Percentiles rank a stretch among this genome's conserved stretches.
Conservation (phyloP, 2,113 vertebrate genomes). For the Leucosticte australis region DNA sequence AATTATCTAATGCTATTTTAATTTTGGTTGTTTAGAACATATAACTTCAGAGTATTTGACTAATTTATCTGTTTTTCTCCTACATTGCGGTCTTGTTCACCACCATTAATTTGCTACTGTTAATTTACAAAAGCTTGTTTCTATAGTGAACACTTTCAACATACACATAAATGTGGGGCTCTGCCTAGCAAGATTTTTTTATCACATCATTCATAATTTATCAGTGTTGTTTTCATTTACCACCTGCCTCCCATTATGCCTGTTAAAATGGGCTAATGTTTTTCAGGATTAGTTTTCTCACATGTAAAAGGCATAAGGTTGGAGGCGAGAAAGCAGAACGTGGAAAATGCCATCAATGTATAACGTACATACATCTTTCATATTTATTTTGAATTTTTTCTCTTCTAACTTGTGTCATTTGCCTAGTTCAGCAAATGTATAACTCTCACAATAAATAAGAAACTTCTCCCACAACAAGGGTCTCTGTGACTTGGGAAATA, state of each 20-base stretch:
- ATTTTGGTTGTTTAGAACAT: neutral
- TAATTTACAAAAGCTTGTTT: neutral
- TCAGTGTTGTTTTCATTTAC: neutral
- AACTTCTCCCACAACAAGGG: neutral
- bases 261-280: neutral
- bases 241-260: neutral
- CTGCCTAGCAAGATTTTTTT: neutral
- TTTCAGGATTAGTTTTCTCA: neutral
- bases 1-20: neutral
- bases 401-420: neutral
- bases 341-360: neutral
- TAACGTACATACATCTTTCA: neutral
- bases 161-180: neutral
- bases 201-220: neutral
- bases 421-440: neutral
- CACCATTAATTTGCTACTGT: neutral
- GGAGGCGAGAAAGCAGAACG: neutral
- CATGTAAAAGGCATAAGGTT: neutral
- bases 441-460: neutral
- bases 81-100: neutral
- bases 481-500: neutral
- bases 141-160: neutral
- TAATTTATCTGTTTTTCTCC: neutral
- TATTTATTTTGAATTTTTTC: neutral
- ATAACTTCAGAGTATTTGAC: neutral